A percentile compares a stretch with the other conserved stretches of the same genome.
These are phyloP conservation scores for Stylophora pistillata DNA, from an alignment of 64 coral and sea anemone genomes.

Conservation along the genomic window DNA sequence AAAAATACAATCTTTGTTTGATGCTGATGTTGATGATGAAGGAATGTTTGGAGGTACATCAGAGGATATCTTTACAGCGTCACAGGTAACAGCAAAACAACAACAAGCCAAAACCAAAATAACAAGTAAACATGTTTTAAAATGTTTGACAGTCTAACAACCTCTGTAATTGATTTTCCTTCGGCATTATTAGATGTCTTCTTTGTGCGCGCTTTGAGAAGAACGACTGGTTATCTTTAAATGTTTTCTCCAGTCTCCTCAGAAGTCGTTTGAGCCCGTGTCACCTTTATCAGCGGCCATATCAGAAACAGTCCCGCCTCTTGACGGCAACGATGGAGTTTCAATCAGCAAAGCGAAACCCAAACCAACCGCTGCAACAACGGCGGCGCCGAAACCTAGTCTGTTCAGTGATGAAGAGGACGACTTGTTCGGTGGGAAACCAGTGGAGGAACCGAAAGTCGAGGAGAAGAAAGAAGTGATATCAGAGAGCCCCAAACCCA, in stretches of 20 bases:
- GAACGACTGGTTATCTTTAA: no score
- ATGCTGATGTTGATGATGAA: constrained; percentile 51
- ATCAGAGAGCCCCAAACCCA: constrained; percentile 20
- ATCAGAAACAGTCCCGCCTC: neutral
- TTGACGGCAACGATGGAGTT: neutral
- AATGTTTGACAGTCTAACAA: no score
- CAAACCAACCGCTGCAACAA: constrained; percentile 23
- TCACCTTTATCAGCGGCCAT: constrained; percentile 24
- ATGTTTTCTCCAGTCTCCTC: constrained; percentile 2
- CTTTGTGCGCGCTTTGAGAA: no score
- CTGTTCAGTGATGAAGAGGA: constrained; percentile 94
- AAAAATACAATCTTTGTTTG: constrained; percentile 61
- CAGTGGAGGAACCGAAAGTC: constrained; percentile 11
- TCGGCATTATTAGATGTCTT: no score
- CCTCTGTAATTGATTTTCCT: no score
- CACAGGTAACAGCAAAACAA: neutral
- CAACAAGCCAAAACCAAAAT: no score
- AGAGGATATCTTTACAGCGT: constrained; percentile 59
- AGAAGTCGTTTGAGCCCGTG: constrained; percentile 16
- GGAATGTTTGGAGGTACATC: constrained; percentile 55
- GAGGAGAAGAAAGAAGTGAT: constrained; percentile 34
- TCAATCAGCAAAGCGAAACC: constrained; percentile 31
- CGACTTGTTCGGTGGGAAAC: constrained; percentile 65
- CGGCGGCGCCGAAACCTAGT: constrained; percentile 33
- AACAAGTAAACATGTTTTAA: no score